phyloP scores from a whole-genome alignment of 2,888 invertebrate genomes.

The Hypsopygia costalis region DNA sequence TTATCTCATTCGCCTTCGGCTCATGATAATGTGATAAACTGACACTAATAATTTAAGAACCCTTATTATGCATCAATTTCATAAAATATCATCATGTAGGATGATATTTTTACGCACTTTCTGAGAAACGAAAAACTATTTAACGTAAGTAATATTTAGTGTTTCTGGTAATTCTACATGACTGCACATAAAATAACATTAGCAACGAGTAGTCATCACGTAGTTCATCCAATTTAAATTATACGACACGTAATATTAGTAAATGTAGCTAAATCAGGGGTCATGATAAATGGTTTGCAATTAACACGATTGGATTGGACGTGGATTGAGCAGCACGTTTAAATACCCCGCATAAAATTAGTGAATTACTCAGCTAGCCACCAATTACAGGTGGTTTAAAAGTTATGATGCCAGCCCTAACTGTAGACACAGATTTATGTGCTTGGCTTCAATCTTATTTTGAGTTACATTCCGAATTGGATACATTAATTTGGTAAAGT shows the following conservation, averaged over 20 bases:
- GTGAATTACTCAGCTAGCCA: conserved; percentile 4
- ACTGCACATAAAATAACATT: not conserved
- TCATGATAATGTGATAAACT: too few species aligned
- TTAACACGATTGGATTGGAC: conserved; percentile 5
- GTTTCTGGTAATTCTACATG: too few species aligned
- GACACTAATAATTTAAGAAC: too few species aligned
- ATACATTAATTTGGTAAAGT: conserved; percentile 55
- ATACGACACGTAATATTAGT: not conserved
- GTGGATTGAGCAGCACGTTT: not conserved
- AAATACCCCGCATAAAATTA: conserved; percentile 3
- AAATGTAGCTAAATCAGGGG: conserved; percentile 3
- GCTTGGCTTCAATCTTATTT: conserved; percentile 50
- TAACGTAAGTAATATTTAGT: too few species aligned
- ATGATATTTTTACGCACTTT: too few species aligned
- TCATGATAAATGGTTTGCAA: conserved; percentile 7
- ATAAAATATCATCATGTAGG: too few species aligned
- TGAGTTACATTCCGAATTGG: conserved; percentile 45
- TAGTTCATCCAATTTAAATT: not conserved
- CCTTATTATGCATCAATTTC: too few species aligned
- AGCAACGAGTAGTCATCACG: not conserved
- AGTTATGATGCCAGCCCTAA: conserved; percentile 54
- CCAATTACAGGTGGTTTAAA: conserved; percentile 58
- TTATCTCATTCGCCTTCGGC: too few species aligned
- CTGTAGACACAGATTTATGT: conserved; percentile 56
- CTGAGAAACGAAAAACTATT: too few species aligned